A percentile compares a stretch with the other conserved stretches of the same genome.
Evolutionary conservation across 92 coral and sea anemone genomes (phyloP).

Genomic region (Hydrozoanthus gracilis): DNA sequence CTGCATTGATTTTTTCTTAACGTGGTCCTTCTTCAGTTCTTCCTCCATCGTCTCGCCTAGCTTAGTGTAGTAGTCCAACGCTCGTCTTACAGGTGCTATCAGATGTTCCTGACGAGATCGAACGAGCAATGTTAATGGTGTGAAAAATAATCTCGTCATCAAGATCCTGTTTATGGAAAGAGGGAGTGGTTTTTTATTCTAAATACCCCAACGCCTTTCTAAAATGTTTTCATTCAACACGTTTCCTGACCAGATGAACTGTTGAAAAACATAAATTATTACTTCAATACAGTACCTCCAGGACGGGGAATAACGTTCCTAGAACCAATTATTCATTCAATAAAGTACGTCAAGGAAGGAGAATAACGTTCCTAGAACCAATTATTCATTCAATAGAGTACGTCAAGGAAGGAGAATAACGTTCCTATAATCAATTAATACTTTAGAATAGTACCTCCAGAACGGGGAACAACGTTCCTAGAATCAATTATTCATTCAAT

Average conservation of each 20-base stretch:
- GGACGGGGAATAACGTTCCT: constrained; percentile 69
- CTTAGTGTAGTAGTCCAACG: constrained; percentile 79
- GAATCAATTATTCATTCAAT: constrained; percentile 87
- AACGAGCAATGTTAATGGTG: not conserved
- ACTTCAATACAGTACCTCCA: constrained; percentile 14
- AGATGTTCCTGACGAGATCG: constrained; percentile 64
- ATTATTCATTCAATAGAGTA: too few species aligned
- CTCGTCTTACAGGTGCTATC: constrained; percentile 84
- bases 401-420: not conserved
- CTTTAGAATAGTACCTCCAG: constrained; percentile 61
- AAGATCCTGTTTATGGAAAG: too few species aligned
- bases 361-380: too few species aligned
- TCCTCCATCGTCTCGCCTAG: constrained; percentile 89
- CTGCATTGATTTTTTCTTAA: constrained; percentile 74
- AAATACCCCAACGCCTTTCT: not conserved
- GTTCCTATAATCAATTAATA: too few species aligned
- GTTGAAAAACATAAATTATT: too few species aligned
- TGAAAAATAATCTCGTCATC: too few species aligned
- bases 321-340: too few species aligned
- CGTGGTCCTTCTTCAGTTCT: constrained; percentile 77
- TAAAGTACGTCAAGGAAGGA: too few species aligned
- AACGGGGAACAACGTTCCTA: constrained; percentile 84
- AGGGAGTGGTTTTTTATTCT: too few species aligned
- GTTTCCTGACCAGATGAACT: too few species aligned
- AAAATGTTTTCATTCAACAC: not conserved